Percentiles rank a stretch among this genome's conserved stretches.
phyloP scores from a whole-genome alignment of 2,888 invertebrate species.

The Apamea anceps region DNA sequence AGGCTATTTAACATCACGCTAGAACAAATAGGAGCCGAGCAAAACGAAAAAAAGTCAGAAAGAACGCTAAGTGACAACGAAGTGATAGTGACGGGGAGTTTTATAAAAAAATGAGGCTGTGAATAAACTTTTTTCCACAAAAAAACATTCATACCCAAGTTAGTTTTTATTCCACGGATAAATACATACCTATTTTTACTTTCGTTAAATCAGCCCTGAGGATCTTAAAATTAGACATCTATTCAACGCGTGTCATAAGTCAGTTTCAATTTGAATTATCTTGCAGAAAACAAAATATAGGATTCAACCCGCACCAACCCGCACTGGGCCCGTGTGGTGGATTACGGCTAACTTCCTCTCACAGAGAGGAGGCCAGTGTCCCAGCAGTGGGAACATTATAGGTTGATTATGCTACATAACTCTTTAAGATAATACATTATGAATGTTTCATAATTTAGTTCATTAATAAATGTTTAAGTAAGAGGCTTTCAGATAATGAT shows the following conservation, averaged over 20 bases:
- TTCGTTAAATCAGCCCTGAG: too few relatives aligned
- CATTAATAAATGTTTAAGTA: constrained; percentile 10
- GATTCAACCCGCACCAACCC: not conserved
- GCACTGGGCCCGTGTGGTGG: not conserved
- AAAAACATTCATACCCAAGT: not conserved
- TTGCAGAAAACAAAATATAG: too few relatives aligned
- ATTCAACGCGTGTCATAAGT: too few relatives aligned
- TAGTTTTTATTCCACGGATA: not conserved
- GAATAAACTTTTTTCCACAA: not conserved
- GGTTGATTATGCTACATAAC: not conserved
- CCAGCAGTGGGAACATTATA: not conserved
- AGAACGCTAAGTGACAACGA: too few relatives aligned
- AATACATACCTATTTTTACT: too few relatives aligned
- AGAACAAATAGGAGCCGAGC: too few relatives aligned
- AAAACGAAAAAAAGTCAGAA: too few relatives aligned
- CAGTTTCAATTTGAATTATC: too few relatives aligned
- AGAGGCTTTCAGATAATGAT: constrained; percentile 34
- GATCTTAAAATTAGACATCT: too few relatives aligned
- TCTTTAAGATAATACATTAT: not conserved
- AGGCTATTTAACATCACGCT: too few relatives aligned
- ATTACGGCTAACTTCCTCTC: not conserved
- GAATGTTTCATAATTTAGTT: not conserved
- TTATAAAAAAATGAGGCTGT: too few relatives aligned
- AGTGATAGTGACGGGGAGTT: too few relatives aligned
- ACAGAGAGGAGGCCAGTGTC: not conserved